A percentile compares a stretch with the other conserved stretches of the same genome.
These are phyloP conservation scores for Percopsis transmontana DNA, from an alignment of 2,113 vertebrate genomes.

Conservation along the genomic window DNA sequence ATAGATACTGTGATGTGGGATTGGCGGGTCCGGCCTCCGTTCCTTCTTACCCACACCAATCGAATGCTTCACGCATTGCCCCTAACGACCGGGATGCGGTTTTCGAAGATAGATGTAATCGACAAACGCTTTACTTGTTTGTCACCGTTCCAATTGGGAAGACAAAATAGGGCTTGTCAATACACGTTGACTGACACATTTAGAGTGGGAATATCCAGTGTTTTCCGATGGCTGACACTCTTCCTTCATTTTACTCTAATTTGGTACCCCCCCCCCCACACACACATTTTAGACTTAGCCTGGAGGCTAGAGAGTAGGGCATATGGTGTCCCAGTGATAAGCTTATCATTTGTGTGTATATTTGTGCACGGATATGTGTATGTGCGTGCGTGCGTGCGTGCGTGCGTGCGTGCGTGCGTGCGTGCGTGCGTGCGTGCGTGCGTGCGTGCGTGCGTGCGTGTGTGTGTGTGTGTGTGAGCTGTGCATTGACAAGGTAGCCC, in stretches of 20 bases:
- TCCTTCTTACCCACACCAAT: too few species aligned
- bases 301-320: conserved; percentile 48
- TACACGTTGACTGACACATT: neutral
- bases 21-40: too few species aligned
- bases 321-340: conserved; percentile 65
- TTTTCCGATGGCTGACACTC: neutral
- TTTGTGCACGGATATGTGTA: conserved; percentile 1
- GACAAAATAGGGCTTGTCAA: conserved; percentile 1
- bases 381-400: neutral
- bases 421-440: conserved; percentile 2
- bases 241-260: conserved; percentile 7
- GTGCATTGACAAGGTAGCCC: conserved; percentile 60
- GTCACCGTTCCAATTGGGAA: conserved; percentile 27
- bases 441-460: conserved; percentile 8
- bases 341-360: conserved; percentile 36
- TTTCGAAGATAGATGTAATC: conserved; percentile 16
- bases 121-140: neutral
- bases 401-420: conserved; percentile 10
- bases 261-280: neutral
- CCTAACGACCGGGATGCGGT: too few species aligned
- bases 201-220: neutral
- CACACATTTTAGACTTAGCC: conserved; percentile 36
- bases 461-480: conserved; percentile 15
- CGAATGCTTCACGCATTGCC: too few species aligned
- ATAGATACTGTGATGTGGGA: too few species aligned